Base-by-base conservation (phyloP, 2,888 invertebrate species). In the Lepidocyrtoides sp. region DNA sequence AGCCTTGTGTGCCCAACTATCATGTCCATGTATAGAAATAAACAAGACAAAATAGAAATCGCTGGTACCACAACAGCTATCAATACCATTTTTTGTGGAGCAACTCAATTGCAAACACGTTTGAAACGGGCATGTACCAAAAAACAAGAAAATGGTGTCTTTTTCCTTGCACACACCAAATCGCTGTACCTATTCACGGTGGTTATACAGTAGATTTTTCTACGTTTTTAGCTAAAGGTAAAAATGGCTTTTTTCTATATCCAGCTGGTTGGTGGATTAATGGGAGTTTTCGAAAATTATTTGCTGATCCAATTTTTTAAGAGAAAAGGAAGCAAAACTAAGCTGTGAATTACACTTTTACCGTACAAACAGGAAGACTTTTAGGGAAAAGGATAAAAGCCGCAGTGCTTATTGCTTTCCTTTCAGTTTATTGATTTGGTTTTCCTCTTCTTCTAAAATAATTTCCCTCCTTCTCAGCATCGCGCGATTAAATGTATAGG, bases 231-330 rank as follows among this genome's bases (percentile, higher is more conserved):
- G n/a, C n/a, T 63, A 79, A 77, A 87, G 87, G 87, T 87, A 87
- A 54, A 44, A 32, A 17, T 48, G 23, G 20, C 41, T 85, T 88
- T 41, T 81, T 26, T 14, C 7, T 5, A 51, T 81, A 32, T 81
- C 88, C 81, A 81, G 88, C 69, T 81, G 88, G 57, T 54, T 79
- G 48, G 44, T 88, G 88, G 88, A 88, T 88, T 88, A 88, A 88
- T 88, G 88, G 89, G 83, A 83, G 63, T 83, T 83, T 89, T 75
- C 63, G 36, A 83, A 89, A 83, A 89, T 89, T 89, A 89, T 89
- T 83, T 89, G 83, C 75, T 89, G 89, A 89, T 89, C 89, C 89
- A 89, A 89, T 89, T 89, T 89, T 89, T 89, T 89, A 89, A 82
- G 89, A 72, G 77, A 77, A 89, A 89, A 75, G 82, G 72, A 82